Evolutionary conservation across 2,797 vertebrate species (phyloP).

Genomic region (Ciconia nigra): DNA sequence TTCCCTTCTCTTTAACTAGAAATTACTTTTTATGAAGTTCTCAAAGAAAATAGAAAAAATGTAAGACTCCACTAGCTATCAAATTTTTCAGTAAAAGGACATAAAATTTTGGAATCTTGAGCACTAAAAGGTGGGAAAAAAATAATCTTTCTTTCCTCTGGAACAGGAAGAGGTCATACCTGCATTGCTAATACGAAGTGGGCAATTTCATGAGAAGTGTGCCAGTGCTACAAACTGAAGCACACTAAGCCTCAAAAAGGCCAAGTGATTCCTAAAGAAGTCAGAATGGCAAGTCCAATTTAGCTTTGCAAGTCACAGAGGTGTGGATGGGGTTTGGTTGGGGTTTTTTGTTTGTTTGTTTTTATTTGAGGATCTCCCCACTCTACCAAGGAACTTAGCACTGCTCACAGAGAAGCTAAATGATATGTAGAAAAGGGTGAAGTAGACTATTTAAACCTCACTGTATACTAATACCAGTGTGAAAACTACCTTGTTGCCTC

Average conservation of each 20-base stretch:
- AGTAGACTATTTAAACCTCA: conserved; percentile 7
- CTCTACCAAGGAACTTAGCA: neutral
- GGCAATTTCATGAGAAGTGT: neutral
- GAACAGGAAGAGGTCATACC: neutral
- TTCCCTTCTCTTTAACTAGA: neutral
- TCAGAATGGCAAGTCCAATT: neutral
- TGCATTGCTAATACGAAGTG: neutral
- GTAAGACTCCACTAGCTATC: neutral
- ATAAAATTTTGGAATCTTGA: neutral
- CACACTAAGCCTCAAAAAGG: neutral
- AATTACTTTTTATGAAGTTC: neutral
- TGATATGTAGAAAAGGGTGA: neutral
- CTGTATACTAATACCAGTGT: neutral
- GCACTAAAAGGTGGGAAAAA: neutral
- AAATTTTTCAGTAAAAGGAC: neutral
- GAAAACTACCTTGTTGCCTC: neutral
- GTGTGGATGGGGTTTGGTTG: neutral
- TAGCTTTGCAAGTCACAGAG: neutral
- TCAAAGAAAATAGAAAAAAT: neutral
- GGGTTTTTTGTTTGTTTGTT: neutral
- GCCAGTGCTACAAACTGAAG: neutral
- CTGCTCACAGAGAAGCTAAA: neutral
- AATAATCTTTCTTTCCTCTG: neutral
- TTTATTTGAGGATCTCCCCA: neutral
- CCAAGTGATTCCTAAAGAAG: neutral